Percentiles rank a stretch among this genome's conserved stretches.
Conservation (phyloP, 2,888 invertebrate species). For the Lysandra bellargus region DNA sequence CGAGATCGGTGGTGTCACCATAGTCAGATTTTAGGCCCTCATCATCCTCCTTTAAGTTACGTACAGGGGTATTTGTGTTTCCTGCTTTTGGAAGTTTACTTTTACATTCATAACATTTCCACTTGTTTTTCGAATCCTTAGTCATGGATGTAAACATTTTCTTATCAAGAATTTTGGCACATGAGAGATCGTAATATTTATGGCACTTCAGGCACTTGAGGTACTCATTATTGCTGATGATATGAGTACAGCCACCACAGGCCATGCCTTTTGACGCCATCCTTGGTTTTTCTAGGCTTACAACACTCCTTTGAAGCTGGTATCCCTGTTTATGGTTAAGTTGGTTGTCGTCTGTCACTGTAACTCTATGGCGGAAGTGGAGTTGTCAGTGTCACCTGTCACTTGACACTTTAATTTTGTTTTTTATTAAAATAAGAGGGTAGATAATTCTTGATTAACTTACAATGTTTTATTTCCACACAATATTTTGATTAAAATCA, state of each 20-base stretch:
- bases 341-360: too few species aligned
- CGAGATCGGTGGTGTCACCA: not conserved
- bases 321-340: not conserved
- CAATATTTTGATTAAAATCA: not conserved
- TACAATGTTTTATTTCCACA: too few species aligned
- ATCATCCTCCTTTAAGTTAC: not conserved
- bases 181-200: constrained; percentile 5
- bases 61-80: constrained; percentile 31
- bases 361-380: not conserved
- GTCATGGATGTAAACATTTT: not conserved
- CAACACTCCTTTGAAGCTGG: not conserved
- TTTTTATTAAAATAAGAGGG: not conserved
- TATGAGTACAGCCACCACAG: constrained; percentile 5
- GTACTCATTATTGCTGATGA: not conserved
- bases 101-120: constrained; percentile 32
- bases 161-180: constrained; percentile 21
- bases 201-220: constrained; percentile 3
- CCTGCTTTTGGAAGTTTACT: constrained; percentile 29
- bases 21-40: not conserved
- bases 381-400: not conserved
- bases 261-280: not conserved
- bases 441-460: not conserved
- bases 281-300: not conserved
- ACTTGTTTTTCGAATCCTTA: constrained; percentile 17
- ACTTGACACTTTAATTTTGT: not conserved